A percentile compares a stretch with the other conserved stretches of the same genome.
Conservation (phyloP, 2,113 vertebrate genomes). For the Lycocorax pyrrhopterus region DNA sequence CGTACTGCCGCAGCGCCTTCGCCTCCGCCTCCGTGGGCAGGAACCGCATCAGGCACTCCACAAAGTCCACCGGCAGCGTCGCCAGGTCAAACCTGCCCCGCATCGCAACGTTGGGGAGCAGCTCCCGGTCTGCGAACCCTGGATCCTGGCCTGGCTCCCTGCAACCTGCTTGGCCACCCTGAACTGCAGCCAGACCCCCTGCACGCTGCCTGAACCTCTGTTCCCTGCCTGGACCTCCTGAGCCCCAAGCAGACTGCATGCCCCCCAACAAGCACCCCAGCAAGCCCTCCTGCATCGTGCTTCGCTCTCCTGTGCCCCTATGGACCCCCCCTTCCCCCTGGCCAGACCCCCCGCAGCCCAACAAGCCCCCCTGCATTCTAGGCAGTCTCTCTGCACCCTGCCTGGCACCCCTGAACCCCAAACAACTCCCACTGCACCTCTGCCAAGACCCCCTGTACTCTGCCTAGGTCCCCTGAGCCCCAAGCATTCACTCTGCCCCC, state of each 20-base stretch:
- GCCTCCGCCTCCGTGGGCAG: constrained; percentile 88
- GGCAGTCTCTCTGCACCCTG: neutral
- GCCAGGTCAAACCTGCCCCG: constrained; percentile 85
- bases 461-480: neutral
- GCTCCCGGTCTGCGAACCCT: neutral
- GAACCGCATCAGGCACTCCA: constrained; percentile 94
- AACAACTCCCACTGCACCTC: neutral
- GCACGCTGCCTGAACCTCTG: neutral
- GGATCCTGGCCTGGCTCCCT: neutral
- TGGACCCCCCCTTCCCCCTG: too few relatives aligned
- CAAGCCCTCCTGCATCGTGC: neutral
- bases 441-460: too few relatives aligned
- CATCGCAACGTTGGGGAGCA: rapidly evolving
- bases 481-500: too few relatives aligned
- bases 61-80: constrained; percentile 89
- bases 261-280: neutral
- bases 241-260: rapidly evolving
- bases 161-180: neutral
- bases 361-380: neutral
- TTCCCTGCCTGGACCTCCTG: neutral
- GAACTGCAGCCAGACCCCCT: too few relatives aligned
- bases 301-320: neutral
- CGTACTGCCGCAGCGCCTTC: constrained; percentile 88
- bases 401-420: neutral
- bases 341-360: neutral